Evolutionary conservation across 2,113 vertebrate genomes (phyloP), one percentile per base, ranked within the genome.

Genomic region (Aegotheles bennettii): DNA sequence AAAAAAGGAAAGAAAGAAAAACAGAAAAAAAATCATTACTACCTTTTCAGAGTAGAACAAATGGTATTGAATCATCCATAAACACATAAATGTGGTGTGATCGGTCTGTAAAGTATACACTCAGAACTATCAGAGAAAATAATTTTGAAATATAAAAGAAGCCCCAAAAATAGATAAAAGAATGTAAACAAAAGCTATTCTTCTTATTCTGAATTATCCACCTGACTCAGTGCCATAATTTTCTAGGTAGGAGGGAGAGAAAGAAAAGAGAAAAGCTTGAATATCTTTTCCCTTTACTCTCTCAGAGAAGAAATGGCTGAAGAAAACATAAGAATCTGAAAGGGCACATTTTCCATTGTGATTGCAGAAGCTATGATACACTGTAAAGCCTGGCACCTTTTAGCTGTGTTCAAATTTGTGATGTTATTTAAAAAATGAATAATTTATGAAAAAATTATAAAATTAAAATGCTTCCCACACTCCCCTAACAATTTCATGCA

Each of bases 381-480:
- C 64, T 84, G 45, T 64, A 75, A 85, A 89, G 47, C 69, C 85
- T 87, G n/a, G 25, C 26, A 87, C 48, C 40, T 90, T 82, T 88
- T 61, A 89, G 36, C 43, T 69, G 69, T 26, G 28, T 53, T 93
- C 65, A 75, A 83, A 94, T 85, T 84, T 77, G 42, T 74, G 45
- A 43, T 51, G 60, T 40, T 90, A 84, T 83, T 93, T 51, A 0
- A 48, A 65, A 94, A 90, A 95, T 61, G 59, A 97, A 87, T 93
- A 95, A 95, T 87, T 93, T 70, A 87, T 74, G 59, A 95, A 89
- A n/a, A 96, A 88, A 92, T 84, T 91, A 83, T 80, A 77, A 92
- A 78, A 91, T 90, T 84, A 87, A 95, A 94, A 93, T 84, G 80
- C 83, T 89, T 95, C 68, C 75, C 51, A 84, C 83, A 84, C 67